Conservation (phyloP, 2,888 invertebrate species). For the Corythucha ciliata region DNA sequence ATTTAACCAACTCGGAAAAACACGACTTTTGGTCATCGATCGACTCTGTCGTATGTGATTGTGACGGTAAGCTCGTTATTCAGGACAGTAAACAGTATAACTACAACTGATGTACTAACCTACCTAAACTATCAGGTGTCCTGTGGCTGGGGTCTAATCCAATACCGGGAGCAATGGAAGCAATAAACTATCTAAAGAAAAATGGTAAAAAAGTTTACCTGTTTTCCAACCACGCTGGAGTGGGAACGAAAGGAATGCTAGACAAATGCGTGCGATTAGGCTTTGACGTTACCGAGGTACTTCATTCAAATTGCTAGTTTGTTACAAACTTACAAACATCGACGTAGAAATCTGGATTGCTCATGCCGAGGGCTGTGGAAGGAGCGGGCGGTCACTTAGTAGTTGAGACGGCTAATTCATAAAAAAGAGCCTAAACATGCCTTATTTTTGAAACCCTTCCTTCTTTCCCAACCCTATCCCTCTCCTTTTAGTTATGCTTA, state of each 20-base stretch:
- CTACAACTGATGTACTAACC: not conserved
- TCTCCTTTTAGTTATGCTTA: no score
- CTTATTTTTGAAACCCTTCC: no score
- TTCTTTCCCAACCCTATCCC: no score
- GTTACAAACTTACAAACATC: no score
- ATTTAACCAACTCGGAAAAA: constrained; percentile 34
- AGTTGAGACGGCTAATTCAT: no score
- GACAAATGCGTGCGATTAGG: constrained; percentile 49
- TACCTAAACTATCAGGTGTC: constrained; percentile 42
- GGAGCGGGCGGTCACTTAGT: no score
- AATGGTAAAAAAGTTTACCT: constrained; percentile 54
- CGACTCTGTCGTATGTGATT: constrained; percentile 49
- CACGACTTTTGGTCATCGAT: constrained; percentile 42
- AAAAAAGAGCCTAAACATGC: no score
- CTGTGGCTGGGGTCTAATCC: constrained; percentile 47
- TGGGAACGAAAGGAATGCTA: constrained; percentile 49
- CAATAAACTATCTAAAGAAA: constrained; percentile 44
- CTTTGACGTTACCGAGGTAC: constrained; percentile 43
- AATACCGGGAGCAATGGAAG: constrained; percentile 45
- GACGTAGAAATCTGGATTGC: no score
- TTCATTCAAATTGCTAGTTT: no score
- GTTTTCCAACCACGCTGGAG: constrained; percentile 60
- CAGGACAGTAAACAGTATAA: no score
- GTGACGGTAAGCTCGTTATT: no score
- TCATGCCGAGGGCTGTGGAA: no score